Evolutionary conservation across 2,888 invertebrate species (phyloP).

Genomic region (Galerucella nymphaeae): DNA sequence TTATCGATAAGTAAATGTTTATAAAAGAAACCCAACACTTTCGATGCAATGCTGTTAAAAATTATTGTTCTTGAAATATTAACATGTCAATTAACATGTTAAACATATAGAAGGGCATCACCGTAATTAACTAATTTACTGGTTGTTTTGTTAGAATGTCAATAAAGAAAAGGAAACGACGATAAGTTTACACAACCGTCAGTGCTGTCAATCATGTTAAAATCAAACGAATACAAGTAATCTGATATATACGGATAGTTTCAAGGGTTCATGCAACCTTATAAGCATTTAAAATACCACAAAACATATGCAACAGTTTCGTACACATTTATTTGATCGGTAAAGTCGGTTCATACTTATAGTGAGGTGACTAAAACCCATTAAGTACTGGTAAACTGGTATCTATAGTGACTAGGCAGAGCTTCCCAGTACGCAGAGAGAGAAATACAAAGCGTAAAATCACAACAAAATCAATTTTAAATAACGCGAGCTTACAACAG

Average conservation of each 20-base stretch:
- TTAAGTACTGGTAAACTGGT: too few relatives aligned
- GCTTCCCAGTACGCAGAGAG: too few relatives aligned
- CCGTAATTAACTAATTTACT: constrained; percentile 28
- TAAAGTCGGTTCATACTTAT: too few relatives aligned
- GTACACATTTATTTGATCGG: neutral
- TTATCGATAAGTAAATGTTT: neutral
- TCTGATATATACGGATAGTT: constrained; percentile 6
- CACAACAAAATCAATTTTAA: too few relatives aligned
- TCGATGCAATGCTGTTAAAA: neutral
- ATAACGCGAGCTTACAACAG: too few relatives aligned
- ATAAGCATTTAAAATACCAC: neutral
- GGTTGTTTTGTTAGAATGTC: constrained; percentile 33
- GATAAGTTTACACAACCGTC: constrained; percentile 28
- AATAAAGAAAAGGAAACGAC: constrained; percentile 31
- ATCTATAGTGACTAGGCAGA: too few relatives aligned
- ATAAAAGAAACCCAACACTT: neutral
- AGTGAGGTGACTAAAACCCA: too few relatives aligned
- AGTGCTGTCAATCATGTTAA: constrained; percentile 23
- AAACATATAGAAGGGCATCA: constrained; percentile 11
- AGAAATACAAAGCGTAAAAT: too few relatives aligned
- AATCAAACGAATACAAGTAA: constrained; percentile 8
- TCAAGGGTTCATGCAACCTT: constrained; percentile 14
- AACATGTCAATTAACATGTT: neutral
- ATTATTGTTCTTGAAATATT: neutral
- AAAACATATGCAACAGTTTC: neutral